A percentile compares a stretch with the other conserved stretches of the same genome.
phyloP scores from a whole-genome alignment of 2,113 vertebrate species.

The Anguilla rostrata region DNA sequence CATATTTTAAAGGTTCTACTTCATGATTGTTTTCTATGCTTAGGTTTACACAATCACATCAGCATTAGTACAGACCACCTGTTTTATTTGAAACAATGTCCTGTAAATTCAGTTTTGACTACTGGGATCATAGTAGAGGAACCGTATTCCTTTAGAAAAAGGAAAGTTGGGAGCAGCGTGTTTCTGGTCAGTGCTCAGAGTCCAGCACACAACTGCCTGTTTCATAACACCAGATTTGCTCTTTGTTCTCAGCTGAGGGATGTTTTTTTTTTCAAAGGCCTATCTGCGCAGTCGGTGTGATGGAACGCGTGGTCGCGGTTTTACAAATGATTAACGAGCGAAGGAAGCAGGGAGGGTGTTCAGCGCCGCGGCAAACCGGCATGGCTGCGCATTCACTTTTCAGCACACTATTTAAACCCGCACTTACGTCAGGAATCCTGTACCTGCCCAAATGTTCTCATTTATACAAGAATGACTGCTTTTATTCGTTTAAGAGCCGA shows the following conservation, averaged over 20 bases:
- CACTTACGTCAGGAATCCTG: too few species aligned
- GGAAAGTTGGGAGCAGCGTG: background rate
- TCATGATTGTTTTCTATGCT: background rate
- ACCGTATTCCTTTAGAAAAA: background rate
- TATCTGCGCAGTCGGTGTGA: background rate
- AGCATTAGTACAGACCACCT: background rate
- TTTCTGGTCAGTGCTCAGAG: background rate
- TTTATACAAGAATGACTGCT: too few species aligned
- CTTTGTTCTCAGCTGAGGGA: slow-evolving; percentile 1
- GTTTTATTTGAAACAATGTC: background rate
- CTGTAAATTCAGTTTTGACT: background rate
- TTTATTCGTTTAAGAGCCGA: background rate
- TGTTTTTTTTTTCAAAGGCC: background rate
- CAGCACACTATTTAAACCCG: background rate
- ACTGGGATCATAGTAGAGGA: background rate
- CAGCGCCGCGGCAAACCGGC: background rate
- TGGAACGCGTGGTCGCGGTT: background rate
- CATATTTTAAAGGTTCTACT: too few species aligned
- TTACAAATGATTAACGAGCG: background rate
- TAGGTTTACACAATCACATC: background rate
- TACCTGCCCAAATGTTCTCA: too few species aligned
- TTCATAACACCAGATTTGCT: slow-evolving; percentile 2
- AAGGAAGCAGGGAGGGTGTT: background rate
- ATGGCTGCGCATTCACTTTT: background rate
- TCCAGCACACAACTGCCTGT: background rate